These are phyloP conservation scores for Himalopsyche kuldschensis DNA, from an alignment of 2,888 invertebrate species.

Conservation along the genomic window DNA sequence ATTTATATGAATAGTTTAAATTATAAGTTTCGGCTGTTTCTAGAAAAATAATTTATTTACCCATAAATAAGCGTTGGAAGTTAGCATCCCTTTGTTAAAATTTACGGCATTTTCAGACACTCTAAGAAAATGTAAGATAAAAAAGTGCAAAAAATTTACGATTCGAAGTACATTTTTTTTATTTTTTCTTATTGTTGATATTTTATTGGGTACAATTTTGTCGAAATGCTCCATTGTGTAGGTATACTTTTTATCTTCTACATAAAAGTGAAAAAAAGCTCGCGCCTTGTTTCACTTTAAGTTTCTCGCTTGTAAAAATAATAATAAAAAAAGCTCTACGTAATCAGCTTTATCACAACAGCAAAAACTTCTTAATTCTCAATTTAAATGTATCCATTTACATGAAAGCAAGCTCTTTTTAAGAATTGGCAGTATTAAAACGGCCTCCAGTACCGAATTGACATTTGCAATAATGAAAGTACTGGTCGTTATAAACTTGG, in stretches of 20 bases:
- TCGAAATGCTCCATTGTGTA: neutral
- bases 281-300: neutral
- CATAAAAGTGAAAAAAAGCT: neutral
- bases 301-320: neutral
- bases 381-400: neutral
- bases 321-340: neutral
- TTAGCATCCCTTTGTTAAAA: neutral
- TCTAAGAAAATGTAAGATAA: neutral
- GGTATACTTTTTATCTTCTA: neutral
- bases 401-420: no score
- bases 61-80: neutral
- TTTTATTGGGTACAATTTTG: neutral
- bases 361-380: neutral
- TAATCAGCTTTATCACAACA: neutral
- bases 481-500: no score
- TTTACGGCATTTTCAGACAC: neutral
- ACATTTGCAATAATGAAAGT: no score
- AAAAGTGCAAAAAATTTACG: neutral
- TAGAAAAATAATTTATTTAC: neutral
- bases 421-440: no score
- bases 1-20: neutral
- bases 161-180: neutral
- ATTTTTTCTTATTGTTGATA: neutral
- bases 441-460: no score
- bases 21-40: neutral